Conservation (phyloP, 2,888 invertebrate species). For the Campoletis raptor region DNA sequence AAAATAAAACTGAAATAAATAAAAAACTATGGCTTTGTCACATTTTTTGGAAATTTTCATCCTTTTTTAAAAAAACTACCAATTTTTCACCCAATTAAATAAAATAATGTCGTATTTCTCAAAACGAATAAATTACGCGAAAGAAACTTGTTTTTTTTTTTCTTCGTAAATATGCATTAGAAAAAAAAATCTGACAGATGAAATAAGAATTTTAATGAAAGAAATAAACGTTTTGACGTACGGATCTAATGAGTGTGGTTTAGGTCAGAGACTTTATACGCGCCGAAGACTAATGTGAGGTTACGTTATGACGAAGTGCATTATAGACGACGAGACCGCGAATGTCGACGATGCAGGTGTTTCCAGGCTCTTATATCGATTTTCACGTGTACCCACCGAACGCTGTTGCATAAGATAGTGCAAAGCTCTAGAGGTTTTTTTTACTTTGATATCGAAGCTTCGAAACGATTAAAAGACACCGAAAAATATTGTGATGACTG, state of each 20-base stretch:
- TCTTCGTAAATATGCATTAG: neutral
- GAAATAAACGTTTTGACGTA: neutral
- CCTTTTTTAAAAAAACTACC: neutral
- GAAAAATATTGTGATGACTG: neutral
- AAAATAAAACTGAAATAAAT: too few relatives aligned
- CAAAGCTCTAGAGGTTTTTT: conserved; percentile 55
- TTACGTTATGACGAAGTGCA: conserved; percentile 27
- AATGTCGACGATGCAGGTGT: conserved; percentile 66
- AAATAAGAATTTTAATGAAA: neutral
- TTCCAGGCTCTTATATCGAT: conserved; percentile 67
- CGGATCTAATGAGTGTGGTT: neutral
- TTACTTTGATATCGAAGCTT: conserved; percentile 21
- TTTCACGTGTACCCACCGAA: conserved; percentile 59
- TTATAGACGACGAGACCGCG: conserved; percentile 28
- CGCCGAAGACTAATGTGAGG: conserved; percentile 4
- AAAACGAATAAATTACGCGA: neutral
- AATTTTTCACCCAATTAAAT: neutral
- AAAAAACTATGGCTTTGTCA: neutral
- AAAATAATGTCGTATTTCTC: neutral
- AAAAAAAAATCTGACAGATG: neutral
- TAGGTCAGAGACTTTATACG: conserved; percentile 14
- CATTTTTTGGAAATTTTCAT: conserved; percentile 15
- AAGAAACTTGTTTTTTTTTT: neutral
- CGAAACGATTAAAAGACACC: neutral
- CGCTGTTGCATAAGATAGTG: conserved; percentile 66